Evolutionary conservation across 1,140 invertebrate genomes (phyloP).

Genomic region (Oncopodura yosiiana): DNA sequence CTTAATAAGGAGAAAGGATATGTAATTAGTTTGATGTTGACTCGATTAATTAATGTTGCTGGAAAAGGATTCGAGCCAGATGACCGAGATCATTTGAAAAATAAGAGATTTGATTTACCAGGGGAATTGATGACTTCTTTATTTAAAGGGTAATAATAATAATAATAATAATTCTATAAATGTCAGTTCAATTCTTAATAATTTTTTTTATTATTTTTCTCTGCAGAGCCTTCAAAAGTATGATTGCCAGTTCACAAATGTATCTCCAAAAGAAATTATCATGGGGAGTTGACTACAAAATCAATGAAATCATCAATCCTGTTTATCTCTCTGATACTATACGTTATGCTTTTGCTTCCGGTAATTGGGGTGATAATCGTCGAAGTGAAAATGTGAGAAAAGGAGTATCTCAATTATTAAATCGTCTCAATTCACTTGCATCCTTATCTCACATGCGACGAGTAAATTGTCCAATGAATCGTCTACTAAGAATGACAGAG

Average conservation of each 20-base stretch:
- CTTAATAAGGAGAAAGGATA: slow-evolving; percentile 98
- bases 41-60: slow-evolving; percentile 80
- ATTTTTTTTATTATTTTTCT: not conserved
- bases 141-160: slow-evolving; percentile 57
- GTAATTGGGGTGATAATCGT: slow-evolving; percentile 95
- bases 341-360: slow-evolving; percentile 94
- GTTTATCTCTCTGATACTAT: not conserved
- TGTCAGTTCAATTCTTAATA: not conserved
- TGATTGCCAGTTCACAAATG: not conserved
- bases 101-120: slow-evolving; percentile 92
- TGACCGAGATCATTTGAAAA: slow-evolving; percentile 98
- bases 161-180: not conserved
- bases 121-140: slow-evolving; percentile 89
- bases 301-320: not conserved
- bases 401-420: slow-evolving; percentile 80
- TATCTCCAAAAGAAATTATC: not conserved
- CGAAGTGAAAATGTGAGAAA: slow-evolving; percentile 87
- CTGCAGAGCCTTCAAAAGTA: not conserved
- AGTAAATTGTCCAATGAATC: slow-evolving; percentile 94
- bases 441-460: slow-evolving; percentile 92
- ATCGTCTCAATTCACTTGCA: slow-evolving; percentile 91
- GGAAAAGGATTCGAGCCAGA: slow-evolving; percentile 88
- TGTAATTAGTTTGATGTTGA: slow-evolving; percentile 96
- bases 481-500: slow-evolving; percentile 94
- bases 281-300: not conserved